Base-by-base conservation (phyloP, 2,888 invertebrate genomes). In the Drosophila monieri region DNA sequence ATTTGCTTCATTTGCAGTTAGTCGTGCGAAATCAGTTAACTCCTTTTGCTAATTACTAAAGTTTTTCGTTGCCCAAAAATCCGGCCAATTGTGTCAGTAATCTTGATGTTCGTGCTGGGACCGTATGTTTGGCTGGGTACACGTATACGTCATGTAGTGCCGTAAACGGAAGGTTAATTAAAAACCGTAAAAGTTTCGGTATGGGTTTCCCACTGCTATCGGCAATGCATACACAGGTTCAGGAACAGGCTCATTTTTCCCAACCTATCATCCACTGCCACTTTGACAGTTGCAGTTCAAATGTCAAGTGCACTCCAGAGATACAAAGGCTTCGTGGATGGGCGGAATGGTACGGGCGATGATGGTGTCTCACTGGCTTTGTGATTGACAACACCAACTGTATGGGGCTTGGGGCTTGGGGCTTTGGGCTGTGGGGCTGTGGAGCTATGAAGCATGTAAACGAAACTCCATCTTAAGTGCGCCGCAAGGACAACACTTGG, bases 11-110 rank as follows among this genome's bases (percentile, higher is more conserved):
- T 74, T 78, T 86, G 80, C 74, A 77, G 74, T 80, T 71, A 70
- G 66, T 60, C 73, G 62, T 74, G 74, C 64, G 68, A 85, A 90
- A 89, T 89, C 89, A 86, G 89, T 89, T 89, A 89, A 83, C 88
- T 84, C 84, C 80, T 81, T 79, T 81, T 77, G 88, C 89, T 89
- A 89, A 89, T 89, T 89, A 89, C 90, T 66, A 89, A 89, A 90
- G 89, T 89, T 89, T 88, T 78, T 80, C 80, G 78, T 86, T 74
- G 75, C 68, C 27, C 41, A 8, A 23, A 52, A 37, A 23, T 9
- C 25, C 35, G 25, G 23, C 15, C 62, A 76, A 56, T 67, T 65
- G 51, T 47, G 55, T 49, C 30, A 54, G 73, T 65, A 79, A 84
- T 84, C 86, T 88, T 71, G 88, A 88, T 88, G 71, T 77, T 79